Evolutionary conservation across 1,140 invertebrate species (phyloP), one percentile per base, ranked within the genome.

Genomic region (Oedothorax gibbosus): DNA sequence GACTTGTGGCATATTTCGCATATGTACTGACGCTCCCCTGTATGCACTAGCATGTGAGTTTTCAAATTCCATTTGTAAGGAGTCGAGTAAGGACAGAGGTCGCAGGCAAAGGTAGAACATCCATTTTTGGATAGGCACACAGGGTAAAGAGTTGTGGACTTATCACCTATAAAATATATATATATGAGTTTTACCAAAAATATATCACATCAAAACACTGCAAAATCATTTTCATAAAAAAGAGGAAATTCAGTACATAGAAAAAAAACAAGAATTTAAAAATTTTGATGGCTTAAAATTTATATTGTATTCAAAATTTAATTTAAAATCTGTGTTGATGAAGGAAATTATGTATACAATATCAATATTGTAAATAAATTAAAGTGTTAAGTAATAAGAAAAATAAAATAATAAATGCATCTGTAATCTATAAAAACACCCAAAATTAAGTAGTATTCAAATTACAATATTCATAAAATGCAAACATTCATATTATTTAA

Each of bases 31-130:
- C 50, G 49, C 35, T 73, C 80, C 0, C 69, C 69, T 15, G 80
- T 82, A 18, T 82, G 80, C n/a, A 77, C 75, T 15, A 77, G 35
- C 57, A 80, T 68, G 12, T 80, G 78, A 54, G 53, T 80, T 21
- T 68, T 80, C 51, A 80, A 21, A 69, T 80, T 80, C 60, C 75
- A 62, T 18, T 64, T 77, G n/a, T 50, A 53, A 4, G 75, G 75
- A 21, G 75, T 77, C n/a, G 77, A 79, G 51, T 79, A 79, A 20
- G 15, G 20, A 49, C 77, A 79, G 7, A 68, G 18, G 9, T 64
- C 66, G 21, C 77, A 79, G 65, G 53, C 18, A 53, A 64, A 18
- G 15, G 50, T 53, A n/a, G n/a, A 54, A 71, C 51, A 53, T 53
- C 69, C 69, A 20, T 71, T 51, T 71, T 71, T 71, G 8, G 54